Conservation (phyloP, 2,888 invertebrate genomes). For the Chrysina gloriosa region DNA sequence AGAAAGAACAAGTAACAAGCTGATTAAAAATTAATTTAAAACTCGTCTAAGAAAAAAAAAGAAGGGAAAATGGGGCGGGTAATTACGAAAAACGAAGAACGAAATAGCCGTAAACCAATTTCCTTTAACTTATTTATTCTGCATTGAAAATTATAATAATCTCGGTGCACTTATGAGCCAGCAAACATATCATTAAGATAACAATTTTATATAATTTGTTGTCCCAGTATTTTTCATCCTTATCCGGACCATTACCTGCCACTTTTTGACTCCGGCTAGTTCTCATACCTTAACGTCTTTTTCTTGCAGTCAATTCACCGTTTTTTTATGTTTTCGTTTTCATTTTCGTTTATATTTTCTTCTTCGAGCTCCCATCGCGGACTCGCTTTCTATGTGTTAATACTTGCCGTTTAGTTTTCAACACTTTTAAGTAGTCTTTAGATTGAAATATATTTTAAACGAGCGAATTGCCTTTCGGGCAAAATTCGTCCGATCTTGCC, state of each 20-base stretch:
- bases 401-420: neutral
- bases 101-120: constrained; percentile 43
- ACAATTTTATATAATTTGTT: constrained; percentile 46
- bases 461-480: constrained; percentile 57
- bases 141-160: constrained; percentile 46
- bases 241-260: constrained; percentile 15
- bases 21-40: constrained; percentile 38
- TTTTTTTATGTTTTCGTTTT: neutral
- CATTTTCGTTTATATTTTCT: neutral
- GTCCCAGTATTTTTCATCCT: constrained; percentile 38
- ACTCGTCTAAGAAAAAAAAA: constrained; percentile 5
- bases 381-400: neutral
- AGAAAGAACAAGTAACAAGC: constrained; percentile 15
- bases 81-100: constrained; percentile 29
- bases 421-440: constrained; percentile 29
- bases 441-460: constrained; percentile 62
- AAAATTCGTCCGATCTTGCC: constrained; percentile 59
- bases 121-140: constrained; percentile 46
- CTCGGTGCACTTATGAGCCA: constrained; percentile 38
- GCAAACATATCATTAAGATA: constrained; percentile 45
- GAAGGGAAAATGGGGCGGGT: neutral
- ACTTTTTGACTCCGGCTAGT: neutral
- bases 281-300: neutral
- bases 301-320: neutral
- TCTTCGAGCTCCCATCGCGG: neutral